phyloP scores from a whole-genome alignment of 2,113 vertebrate species.

The Lonchura striata region DNA sequence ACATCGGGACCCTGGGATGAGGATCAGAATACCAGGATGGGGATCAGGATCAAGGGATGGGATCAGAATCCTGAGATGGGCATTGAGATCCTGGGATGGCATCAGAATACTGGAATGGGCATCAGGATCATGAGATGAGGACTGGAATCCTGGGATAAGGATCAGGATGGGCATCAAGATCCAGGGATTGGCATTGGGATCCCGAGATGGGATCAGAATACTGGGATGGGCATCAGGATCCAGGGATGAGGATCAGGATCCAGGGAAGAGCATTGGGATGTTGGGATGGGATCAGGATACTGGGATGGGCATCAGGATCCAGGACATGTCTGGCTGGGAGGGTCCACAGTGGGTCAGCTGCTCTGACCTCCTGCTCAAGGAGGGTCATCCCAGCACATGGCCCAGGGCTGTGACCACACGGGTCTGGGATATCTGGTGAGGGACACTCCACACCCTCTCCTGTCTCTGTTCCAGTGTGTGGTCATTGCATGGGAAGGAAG shows the following conservation, averaged over 20 bases:
- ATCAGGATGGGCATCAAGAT: no score
- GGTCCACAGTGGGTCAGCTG: neutral
- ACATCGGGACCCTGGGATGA: neutral
- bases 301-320: neutral
- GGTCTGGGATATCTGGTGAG: neutral
- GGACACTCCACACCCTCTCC: neutral
- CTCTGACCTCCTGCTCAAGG: rapidly evolving
- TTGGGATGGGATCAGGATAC: rapidly evolving
- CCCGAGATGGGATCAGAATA: no score
- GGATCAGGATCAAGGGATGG: neutral
- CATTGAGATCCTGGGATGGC: neutral
- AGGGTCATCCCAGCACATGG: neutral
- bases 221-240: neutral
- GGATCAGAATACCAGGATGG: no score
- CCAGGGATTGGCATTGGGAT: no score
- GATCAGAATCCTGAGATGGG: no score
- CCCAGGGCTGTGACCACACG: rapidly evolving
- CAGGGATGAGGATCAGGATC: neutral
- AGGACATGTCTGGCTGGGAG: neutral
- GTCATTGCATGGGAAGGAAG: rapidly evolving
- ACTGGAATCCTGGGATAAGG: no score
- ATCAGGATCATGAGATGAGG: no score
- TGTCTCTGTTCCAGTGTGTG: neutral
- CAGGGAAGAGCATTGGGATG: rapidly evolving
- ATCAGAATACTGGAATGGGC: rapidly evolving